Base-by-base conservation (phyloP, 2,888 invertebrate species). In the Listrodromus nycthemerus region DNA sequence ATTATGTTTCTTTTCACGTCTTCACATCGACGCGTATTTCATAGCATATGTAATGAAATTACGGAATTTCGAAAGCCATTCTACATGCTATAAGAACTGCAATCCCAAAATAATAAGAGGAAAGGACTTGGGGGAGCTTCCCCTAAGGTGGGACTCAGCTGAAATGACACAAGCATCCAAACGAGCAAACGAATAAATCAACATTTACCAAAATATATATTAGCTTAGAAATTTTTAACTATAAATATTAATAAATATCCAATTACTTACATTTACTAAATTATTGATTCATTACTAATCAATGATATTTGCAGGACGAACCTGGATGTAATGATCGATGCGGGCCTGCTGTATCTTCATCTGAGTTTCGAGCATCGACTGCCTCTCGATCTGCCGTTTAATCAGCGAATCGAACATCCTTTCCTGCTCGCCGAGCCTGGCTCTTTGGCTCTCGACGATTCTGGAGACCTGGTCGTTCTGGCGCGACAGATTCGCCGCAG, bases 321-420 rank as follows among this genome's bases (percentile, higher is more conserved):
- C 93, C 87, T 91, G 89, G 79, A 93, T 90, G 80, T 91, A 91
- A 83, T 83, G 87, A 85, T 92, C 88, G 67, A 92, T 92, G 2
- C 91, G 88, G 50, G 91, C 90, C 77, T 92, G 93, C 75, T 92
- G 92, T 55, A 89, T 83, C 85, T 90, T 91, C 86, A 93, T 89
- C 85, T 92, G 92, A 7, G 90, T 87, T 75, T 93, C 92, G 2
- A 92, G 85, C 37, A 89, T 82, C 78, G 86, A 76, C 84, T 93
- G 92, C 16, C 89, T 89, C 67, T 93, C 92, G 3, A 91, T 79
- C 76, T 93, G 92, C 48, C 87, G 89, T 69, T 90, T 88, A 30
- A 92, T 87, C 7, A 92, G 84, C 24, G 85, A 79, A 65, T 91
- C 89, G 67, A 92, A 93, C 81, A 92, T 90, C 81, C 88, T 91